phyloP scores from a whole-genome alignment of 2,888 invertebrate genomes.

The Pollenia griseotomentosa region DNA sequence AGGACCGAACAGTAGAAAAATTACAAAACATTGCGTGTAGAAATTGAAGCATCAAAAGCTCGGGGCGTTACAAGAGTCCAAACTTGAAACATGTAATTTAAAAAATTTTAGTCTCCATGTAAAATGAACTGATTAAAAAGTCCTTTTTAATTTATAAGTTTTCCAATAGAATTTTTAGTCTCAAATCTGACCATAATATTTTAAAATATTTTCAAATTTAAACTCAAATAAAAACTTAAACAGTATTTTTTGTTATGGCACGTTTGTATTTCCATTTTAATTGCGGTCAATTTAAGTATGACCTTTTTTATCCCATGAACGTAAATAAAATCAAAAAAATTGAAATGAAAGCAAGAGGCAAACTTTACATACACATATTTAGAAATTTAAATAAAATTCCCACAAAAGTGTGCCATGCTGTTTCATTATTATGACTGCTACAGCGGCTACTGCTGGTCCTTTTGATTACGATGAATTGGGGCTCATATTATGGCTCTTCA shows the following conservation, averaged over 20 bases:
- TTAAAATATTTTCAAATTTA: not conserved
- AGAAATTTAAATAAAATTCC: slow-evolving; percentile 36
- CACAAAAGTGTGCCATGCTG: slow-evolving; percentile 6
- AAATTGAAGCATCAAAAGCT: too few species aligned
- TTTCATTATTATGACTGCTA: slow-evolving; percentile 11
- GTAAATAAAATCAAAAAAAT: not conserved
- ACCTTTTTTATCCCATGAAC: not conserved
- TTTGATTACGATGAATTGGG: not conserved
- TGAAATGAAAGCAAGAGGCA: not conserved
- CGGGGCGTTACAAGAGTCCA: too few species aligned
- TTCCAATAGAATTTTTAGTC: too few species aligned
- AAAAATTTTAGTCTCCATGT: too few species aligned
- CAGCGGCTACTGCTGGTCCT: not conserved
- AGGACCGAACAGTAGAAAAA: too few species aligned
- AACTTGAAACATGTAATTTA: too few species aligned
- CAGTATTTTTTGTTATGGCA: not conserved
- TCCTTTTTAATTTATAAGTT: too few species aligned
- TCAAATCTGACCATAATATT: not conserved
- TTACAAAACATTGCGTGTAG: too few species aligned
- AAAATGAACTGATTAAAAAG: too few species aligned
- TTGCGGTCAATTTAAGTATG: slow-evolving; percentile 11
- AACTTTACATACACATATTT: not conserved
- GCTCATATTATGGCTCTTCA: slow-evolving; percentile 3
- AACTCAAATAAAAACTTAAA: not conserved
- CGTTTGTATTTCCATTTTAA: slow-evolving; percentile 18